These are phyloP conservation scores for Pagetopsis macropterus DNA, from an alignment of 2,797 vertebrate species.

Conservation along the genomic window DNA sequence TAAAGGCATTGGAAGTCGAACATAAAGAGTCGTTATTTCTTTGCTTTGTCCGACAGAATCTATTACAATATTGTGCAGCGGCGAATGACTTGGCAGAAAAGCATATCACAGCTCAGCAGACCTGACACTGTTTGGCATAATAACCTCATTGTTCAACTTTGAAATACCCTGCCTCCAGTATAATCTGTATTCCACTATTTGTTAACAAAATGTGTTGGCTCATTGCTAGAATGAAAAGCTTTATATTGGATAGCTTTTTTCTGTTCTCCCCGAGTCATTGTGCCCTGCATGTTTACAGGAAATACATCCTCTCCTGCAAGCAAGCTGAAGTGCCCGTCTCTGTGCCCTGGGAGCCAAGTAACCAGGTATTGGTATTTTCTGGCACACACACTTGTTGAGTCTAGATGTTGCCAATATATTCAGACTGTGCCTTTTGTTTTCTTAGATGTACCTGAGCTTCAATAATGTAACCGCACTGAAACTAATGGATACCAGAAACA, in stretches of 20 bases:
- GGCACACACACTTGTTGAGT: not conserved
- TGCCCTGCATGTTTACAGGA: slow-evolving; percentile 80
- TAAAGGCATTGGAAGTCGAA: not conserved
- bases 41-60: slow-evolving; percentile 13
- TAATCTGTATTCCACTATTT: slow-evolving; percentile 45
- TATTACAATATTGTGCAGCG: slow-evolving; percentile 32
- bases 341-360: slow-evolving; percentile 97
- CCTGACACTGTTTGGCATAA: slow-evolving; percentile 60
- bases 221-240: slow-evolving; percentile 12
- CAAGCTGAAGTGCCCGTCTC: slow-evolving; percentile 91
- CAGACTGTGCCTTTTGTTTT: slow-evolving; percentile 44
- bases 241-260: not conserved
- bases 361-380: slow-evolving; percentile 86
- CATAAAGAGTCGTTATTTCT: slow-evolving; percentile 4
- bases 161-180: slow-evolving; percentile 34
- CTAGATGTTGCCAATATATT: slow-evolving; percentile 35
- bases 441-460: slow-evolving; percentile 96
- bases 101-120: slow-evolving; percentile 56
- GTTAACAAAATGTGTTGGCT: slow-evolving; percentile 21
- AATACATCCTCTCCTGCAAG: slow-evolving; percentile 94
- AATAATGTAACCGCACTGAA: slow-evolving; percentile 96
- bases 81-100: slow-evolving; percentile 63
- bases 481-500: slow-evolving; percentile 88
- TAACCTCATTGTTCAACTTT: slow-evolving; percentile 64
- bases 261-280: slow-evolving; percentile 18